Evolutionary conservation across 1,140 invertebrate genomes (phyloP).

Genomic region (Pantala flavescens): DNA sequence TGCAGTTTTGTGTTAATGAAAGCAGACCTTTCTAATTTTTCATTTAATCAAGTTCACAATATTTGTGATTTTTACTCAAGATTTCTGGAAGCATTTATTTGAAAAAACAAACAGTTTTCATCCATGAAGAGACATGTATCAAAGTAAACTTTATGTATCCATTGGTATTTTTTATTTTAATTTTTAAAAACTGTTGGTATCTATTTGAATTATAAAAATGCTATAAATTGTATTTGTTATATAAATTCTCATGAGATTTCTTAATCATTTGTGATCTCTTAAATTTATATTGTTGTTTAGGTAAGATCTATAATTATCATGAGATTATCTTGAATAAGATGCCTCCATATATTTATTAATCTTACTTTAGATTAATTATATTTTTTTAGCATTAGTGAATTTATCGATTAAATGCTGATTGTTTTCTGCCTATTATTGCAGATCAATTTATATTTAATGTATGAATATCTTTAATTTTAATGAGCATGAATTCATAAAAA

Average conservation of each 20-base stretch:
- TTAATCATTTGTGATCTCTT: not conserved
- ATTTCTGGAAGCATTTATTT: not conserved
- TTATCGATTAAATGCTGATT: no score
- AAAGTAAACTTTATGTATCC: not conserved
- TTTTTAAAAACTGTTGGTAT: not conserved
- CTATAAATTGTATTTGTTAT: no score
- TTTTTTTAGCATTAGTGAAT: no score
- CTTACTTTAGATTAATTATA: no score
- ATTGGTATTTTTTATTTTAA: not conserved
- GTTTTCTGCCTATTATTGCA: no score
- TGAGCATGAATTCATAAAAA: no score
- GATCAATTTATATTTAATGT: no score
- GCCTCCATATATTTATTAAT: no score
- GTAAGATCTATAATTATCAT: not conserved
- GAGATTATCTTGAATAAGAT: not conserved
- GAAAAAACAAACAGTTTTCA: not conserved
- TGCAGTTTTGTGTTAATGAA: not conserved
- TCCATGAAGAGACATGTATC: not conserved
- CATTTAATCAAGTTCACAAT: not conserved
- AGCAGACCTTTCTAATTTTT: no score
- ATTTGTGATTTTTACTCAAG: not conserved
- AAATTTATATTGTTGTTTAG: not conserved
- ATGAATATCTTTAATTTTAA: no score
- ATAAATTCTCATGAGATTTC: no score
- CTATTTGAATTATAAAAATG: no score